Percentiles rank a stretch among this genome's conserved stretches.
phyloP scores from a whole-genome alignment of 2,113 vertebrate species.

The Echinops telfairi region DNA sequence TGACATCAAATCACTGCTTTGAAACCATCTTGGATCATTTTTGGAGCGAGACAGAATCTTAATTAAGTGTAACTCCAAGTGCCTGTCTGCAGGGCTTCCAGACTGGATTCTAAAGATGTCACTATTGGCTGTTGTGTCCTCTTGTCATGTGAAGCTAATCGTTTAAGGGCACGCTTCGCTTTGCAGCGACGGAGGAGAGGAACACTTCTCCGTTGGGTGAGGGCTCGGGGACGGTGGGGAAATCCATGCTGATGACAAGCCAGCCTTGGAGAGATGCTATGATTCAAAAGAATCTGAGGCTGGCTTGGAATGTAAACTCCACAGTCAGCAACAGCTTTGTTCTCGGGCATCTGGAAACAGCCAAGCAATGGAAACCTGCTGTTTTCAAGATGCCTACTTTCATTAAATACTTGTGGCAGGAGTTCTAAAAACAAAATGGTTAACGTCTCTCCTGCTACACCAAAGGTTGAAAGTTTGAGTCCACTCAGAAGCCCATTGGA shows the following conservation, averaged over 20 bases:
- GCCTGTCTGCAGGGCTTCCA: neutral
- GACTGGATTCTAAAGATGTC: neutral
- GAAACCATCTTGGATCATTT: slow-evolving; percentile 10
- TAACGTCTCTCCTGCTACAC: neutral
- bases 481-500: neutral
- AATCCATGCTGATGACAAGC: neutral
- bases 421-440: slow-evolving; percentile 14
- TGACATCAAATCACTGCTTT: neutral
- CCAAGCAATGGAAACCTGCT: neutral
- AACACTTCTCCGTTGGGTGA: neutral
- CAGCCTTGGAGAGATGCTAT: neutral
- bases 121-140: neutral
- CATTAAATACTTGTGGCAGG: neutral
- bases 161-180: neutral
- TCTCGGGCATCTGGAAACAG: slow-evolving; percentile 34
- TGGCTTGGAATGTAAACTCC: neutral
- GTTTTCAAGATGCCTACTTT: slow-evolving; percentile 19
- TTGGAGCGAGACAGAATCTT: neutral
- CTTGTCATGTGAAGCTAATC: neutral
- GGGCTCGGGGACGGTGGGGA: neutral
- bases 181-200: neutral
- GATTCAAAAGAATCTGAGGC: neutral
- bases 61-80: neutral
- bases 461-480: neutral
- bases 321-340: neutral